phyloP scores from a whole-genome alignment of 2,113 vertebrate species.

The Lipotes vexillifer region DNA sequence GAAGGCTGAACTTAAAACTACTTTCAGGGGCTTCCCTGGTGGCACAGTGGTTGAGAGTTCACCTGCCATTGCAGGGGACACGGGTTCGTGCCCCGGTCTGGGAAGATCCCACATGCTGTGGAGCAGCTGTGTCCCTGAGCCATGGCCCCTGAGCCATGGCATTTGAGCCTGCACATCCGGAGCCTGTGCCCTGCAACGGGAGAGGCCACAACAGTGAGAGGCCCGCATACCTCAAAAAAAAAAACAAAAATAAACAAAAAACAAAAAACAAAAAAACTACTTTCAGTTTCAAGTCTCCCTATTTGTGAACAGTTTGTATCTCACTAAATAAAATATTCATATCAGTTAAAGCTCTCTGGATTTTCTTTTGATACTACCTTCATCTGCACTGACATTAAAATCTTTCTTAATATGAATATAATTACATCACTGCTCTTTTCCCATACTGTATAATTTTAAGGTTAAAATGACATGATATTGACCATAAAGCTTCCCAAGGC shows the following conservation, averaged over 20 bases:
- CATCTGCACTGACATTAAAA: neutral
- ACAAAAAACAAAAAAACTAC: too few species aligned
- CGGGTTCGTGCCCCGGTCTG: too few species aligned
- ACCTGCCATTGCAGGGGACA: too few species aligned
- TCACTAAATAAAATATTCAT: neutral
- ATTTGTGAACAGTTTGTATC: neutral
- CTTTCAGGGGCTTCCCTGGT: neutral
- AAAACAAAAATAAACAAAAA: too few species aligned
- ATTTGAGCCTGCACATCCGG: too few species aligned
- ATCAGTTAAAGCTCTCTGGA: neutral
- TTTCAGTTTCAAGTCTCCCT: neutral
- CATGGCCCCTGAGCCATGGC: too few species aligned
- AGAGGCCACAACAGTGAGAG: too few species aligned
- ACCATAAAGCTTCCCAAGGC: neutral
- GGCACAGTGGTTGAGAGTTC: too few species aligned
- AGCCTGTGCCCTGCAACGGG: too few species aligned
- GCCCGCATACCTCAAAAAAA: too few species aligned
- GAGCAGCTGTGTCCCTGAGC: too few species aligned
- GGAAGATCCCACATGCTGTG: too few species aligned
- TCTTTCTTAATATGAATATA: neutral
- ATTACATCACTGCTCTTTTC: neutral
- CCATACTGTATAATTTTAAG: neutral
- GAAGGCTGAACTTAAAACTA: neutral
- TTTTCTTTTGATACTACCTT: neutral
- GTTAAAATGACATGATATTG: neutral